These are phyloP conservation scores for Mormyrus proboscirostris DNA, from an alignment of 2,797 vertebrate species.

Conservation along the genomic window DNA sequence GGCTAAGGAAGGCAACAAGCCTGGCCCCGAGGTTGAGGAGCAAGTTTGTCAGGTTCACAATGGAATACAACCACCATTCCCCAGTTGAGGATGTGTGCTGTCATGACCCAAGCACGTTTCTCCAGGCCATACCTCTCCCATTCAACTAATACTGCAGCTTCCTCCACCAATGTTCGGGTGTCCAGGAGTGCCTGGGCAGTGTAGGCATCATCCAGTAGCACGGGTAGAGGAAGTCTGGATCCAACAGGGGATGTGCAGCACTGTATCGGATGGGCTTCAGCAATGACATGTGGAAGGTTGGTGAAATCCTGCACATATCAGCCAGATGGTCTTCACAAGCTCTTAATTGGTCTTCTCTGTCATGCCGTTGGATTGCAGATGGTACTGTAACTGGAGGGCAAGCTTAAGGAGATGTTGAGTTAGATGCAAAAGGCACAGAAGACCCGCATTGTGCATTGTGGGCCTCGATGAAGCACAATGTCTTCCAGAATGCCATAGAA, in stretches of 20 bases:
- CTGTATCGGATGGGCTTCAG: not conserved
- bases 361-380: not conserved
- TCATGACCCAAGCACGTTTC: not conserved
- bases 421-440: not conserved
- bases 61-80: not conserved
- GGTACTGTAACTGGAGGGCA: not conserved
- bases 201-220: not conserved
- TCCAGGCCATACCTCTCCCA: not conserved
- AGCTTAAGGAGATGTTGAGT: not conserved
- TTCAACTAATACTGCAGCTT: not conserved
- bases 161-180: not conserved
- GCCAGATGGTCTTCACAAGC: no score
- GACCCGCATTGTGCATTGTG: not conserved
- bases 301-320: not conserved
- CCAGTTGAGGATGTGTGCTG: not conserved
- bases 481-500: not conserved
- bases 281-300: not conserved
- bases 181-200: not conserved
- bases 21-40: not conserved
- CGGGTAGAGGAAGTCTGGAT: not conserved
- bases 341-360: no score
- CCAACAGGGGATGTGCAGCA: not conserved
- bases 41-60: not conserved
- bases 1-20: not conserved
- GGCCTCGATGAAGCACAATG: not conserved